Evolutionary conservation across 1,140 invertebrate genomes (phyloP), one percentile per base, ranked within the genome.

Genomic region (Oppia nitens): DNA sequence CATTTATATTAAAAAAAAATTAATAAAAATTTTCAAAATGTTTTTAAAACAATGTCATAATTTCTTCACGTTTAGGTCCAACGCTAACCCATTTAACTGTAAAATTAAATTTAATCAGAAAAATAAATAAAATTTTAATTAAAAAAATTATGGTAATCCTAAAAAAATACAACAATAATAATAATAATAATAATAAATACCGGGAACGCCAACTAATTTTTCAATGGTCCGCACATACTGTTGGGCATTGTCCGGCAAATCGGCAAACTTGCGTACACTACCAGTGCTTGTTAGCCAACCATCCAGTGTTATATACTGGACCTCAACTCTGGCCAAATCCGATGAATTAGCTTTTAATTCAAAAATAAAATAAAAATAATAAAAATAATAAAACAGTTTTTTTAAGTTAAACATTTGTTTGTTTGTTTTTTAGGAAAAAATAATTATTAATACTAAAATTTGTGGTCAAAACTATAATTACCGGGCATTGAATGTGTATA

Each of bases 41-140:
- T n/a, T n/a, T n/a, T 68, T 64, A 72, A 55, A 66, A 72, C 24
- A 74, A 65, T 59, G 73, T 68, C 51, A 81, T 80, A 55, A 81
- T 78, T 0, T 77, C 79, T 63, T 90, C 85, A 65, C 94, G 78
- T 1, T 85, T 83, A 73, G 91, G 85, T 12, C 94, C 94, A 51
- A 98, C 92, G 57, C 94, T 94, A 70, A 98, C 86, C 87, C 87
- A 98, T 76, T 85, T 87, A 23, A 96, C 88, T 91, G 76, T 61
- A 64, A 69, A 68, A 73, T 71, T 70, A 63, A 69, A 65, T 47
- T 23, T 6, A 45, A 55, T 21, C 24, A 40, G 24, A n/a, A n/a
- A n/a, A 9, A 52, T n/a, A n/a, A n/a, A n/a, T n/a, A n/a, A n/a
- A n/a, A n/a, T n/a, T n/a, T n/a, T n/a, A n/a, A n/a, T n/a, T n/a